These are phyloP conservation scores for Aurelia sp. DNA, from an alignment of 30 jellyfish, hydroid and myxozoan species.

Conservation along the genomic window DNA sequence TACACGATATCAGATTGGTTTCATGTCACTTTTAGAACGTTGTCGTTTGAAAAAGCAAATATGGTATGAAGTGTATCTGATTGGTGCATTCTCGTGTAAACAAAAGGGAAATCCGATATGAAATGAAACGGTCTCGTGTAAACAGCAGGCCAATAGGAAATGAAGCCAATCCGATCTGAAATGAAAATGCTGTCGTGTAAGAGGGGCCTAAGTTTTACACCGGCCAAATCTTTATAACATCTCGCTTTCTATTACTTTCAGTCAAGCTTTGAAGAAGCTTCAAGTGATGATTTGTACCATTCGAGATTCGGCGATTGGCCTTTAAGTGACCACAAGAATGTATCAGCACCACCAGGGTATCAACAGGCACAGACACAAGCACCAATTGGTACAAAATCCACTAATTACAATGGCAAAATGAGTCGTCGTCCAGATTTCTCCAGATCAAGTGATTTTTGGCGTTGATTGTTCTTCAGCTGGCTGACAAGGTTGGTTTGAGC, in stretches of 20 bases:
- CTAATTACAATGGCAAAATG: constrained; percentile 40
- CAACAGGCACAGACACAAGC: constrained; percentile 31
- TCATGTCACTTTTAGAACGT: no score
- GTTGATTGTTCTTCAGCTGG: constrained; percentile 1
- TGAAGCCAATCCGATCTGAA: no score
- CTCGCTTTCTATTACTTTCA: constrained; percentile 5
- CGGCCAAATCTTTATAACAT: no score
- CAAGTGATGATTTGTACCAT: constrained; percentile 52
- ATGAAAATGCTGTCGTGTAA: no score
- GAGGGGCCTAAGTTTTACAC: no score
- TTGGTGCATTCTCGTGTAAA: no score
- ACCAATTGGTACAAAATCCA: constrained; percentile 35
- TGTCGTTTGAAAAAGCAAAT: no score
- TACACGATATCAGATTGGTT: no score
- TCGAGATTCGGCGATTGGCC: constrained; percentile 17
- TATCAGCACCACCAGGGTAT: constrained; percentile 5
- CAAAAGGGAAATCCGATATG: no score
- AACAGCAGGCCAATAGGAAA: no score
- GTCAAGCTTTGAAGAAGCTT: constrained; percentile 72
- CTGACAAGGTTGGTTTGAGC: constrained; percentile 2
- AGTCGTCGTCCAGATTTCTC: constrained; percentile 29
- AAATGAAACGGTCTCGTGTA: no score
- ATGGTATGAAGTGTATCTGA: no score
- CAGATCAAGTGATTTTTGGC: constrained; percentile 4
- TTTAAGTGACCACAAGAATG: constrained; percentile 45